These are phyloP conservation scores for Mus spretus DNA, from an alignment of 2,797 vertebrate genomes.

Conservation along the genomic window DNA sequence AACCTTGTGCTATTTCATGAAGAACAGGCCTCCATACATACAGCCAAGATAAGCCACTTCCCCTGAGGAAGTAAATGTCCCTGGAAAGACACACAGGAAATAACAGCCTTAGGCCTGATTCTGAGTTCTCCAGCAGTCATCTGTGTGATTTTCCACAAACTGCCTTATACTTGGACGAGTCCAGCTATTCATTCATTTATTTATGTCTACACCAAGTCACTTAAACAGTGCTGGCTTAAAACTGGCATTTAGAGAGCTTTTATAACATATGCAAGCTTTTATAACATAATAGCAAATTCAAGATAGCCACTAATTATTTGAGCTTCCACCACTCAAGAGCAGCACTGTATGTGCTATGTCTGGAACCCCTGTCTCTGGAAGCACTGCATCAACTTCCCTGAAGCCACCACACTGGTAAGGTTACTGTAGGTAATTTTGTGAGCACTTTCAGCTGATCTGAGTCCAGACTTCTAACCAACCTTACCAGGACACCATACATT, in stretches of 20 bases:
- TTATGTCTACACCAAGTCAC: background rate
- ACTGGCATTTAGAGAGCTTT: background rate
- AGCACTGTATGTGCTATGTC: background rate
- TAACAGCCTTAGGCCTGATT: background rate
- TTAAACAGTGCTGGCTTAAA: background rate
- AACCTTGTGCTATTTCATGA: conserved; percentile 21
- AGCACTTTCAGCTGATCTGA: rapidly evolving
- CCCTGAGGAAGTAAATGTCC: conserved; percentile 42
- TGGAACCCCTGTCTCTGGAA: background rate
- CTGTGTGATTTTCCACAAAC: background rate
- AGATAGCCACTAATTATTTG: background rate
- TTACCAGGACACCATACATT: background rate
- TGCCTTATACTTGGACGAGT: background rate
- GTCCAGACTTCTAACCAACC: background rate
- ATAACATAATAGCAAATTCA: background rate
- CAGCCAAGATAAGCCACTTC: conserved; percentile 30
- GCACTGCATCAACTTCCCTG: background rate
- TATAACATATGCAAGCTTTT: background rate
- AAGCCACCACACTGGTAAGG: background rate
- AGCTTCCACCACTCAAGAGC: background rate
- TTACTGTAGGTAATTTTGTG: rapidly evolving
- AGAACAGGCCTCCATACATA: background rate
- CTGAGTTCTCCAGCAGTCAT: background rate
- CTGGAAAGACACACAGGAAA: conserved; percentile 10
- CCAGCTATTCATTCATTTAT: background rate